phyloP scores from a whole-genome alignment of 2,113 vertebrate genomes.

The Hemiscyllium ocellatum region DNA sequence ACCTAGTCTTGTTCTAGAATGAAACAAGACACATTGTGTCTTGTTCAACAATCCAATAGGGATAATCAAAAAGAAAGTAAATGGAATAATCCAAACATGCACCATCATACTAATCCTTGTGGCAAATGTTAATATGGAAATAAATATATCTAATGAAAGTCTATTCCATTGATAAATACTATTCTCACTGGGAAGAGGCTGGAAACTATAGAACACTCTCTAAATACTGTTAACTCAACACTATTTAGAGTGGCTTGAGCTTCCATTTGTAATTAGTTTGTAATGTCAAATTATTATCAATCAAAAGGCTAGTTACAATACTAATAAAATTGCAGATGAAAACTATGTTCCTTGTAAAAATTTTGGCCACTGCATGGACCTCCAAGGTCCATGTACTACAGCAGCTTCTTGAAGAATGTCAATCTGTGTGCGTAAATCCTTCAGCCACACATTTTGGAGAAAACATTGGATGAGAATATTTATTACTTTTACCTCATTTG shows the following conservation, averaged over 20 bases:
- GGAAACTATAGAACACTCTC: not conserved
- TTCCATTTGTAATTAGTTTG: not conserved
- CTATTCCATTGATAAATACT: not conserved
- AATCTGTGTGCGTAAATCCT: no score
- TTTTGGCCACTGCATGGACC: no score
- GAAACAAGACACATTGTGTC: not conserved
- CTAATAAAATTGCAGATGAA: not conserved
- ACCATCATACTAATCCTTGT: not conserved
- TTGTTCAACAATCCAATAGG: not conserved
- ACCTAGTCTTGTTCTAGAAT: not conserved
- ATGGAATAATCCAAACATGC: not conserved
- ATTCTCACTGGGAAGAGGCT: not conserved
- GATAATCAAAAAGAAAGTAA: not conserved
- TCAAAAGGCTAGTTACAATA: not conserved
- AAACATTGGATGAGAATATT: not conserved
- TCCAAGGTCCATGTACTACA: no score
- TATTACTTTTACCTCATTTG: slow-evolving; percentile 77
- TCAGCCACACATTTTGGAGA: no score
- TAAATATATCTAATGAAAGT: not conserved
- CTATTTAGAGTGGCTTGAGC: not conserved
- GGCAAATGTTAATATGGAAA: not conserved
- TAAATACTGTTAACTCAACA: not conserved
- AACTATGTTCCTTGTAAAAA: no score
- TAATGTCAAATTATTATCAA: not conserved
- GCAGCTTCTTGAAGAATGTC: no score